phyloP scores from a whole-genome alignment of 2,888 invertebrate species.

The Mythimna ferrago region DNA sequence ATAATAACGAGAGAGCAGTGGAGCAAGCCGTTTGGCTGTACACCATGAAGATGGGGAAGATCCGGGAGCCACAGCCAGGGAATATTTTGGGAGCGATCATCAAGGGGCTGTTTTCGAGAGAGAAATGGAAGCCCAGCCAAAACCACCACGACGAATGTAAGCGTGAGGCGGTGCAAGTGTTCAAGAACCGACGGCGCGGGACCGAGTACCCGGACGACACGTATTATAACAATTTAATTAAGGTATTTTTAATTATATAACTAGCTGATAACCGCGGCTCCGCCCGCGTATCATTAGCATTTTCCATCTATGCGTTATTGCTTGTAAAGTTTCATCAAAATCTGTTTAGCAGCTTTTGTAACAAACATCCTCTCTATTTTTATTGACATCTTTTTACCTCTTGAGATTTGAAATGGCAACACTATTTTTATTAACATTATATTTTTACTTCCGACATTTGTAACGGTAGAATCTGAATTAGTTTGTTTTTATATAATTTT shows the following conservation, averaged over 20 bases:
- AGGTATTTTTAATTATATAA: background rate
- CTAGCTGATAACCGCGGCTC: background rate
- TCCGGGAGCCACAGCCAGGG: slow-evolving; percentile 38
- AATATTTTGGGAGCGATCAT: rapidly evolving
- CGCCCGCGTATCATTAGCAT: too few species aligned
- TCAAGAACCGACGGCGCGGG: slow-evolving; percentile 37
- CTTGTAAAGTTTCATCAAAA: too few species aligned
- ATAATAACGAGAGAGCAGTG: slow-evolving; percentile 57
- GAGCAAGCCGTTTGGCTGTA: slow-evolving; percentile 52
- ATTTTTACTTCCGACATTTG: too few species aligned
- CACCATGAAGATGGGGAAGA: slow-evolving; percentile 48
- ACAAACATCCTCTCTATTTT: too few species aligned
- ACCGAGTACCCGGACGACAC: slow-evolving; percentile 32
- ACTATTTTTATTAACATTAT: too few species aligned
- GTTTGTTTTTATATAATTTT: too few species aligned
- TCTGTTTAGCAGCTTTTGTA: too few species aligned
- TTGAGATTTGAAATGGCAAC: too few species aligned
- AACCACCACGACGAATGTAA: slow-evolving; percentile 21
- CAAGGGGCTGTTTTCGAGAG: rapidly evolving
- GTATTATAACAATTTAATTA: slow-evolving; percentile 22
- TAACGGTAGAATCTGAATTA: too few species aligned
- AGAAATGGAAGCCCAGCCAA: slow-evolving; percentile 30
- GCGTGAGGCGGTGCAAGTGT: slow-evolving; percentile 25
- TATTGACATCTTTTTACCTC: too few species aligned
- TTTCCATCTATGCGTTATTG: too few species aligned